A percentile compares a stretch with the other conserved stretches of the same genome.
These are phyloP conservation scores for Microplitis deprimator DNA, from an alignment of 2,888 invertebrate species.

Conservation along the genomic window DNA sequence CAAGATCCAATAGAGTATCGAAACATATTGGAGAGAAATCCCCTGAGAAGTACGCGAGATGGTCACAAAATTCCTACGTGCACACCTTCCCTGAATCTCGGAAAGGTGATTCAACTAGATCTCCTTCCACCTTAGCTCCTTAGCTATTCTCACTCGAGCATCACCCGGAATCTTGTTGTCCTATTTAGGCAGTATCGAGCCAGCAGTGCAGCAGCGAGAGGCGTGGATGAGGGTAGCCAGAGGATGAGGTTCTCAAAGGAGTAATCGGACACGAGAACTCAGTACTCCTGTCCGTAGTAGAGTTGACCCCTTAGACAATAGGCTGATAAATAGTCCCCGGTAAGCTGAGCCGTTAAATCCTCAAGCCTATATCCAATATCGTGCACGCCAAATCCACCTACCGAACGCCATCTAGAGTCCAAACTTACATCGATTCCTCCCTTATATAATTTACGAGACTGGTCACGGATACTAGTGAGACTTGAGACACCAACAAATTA, in stretches of 20 bases:
- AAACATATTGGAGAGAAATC: conserved; percentile 40
- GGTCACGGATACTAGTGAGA: background rate
- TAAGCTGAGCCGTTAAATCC: conserved; percentile 51
- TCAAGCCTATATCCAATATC: conserved; percentile 46
- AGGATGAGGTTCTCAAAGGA: conserved; percentile 39
- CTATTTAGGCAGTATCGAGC: conserved; percentile 22
- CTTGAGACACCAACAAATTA: too few relatives aligned
- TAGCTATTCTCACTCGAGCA: background rate
- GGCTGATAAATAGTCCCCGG: conserved; percentile 51
- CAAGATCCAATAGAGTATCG: conserved; percentile 39
- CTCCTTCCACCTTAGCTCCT: conserved; percentile 14
- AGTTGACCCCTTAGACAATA: conserved; percentile 47
- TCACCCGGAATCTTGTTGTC: conserved; percentile 15
- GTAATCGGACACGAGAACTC: conserved; percentile 29
- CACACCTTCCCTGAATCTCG: background rate
- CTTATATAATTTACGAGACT: background rate
- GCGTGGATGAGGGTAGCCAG: background rate
- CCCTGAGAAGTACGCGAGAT: conserved; percentile 25
- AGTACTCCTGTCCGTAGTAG: conserved; percentile 34
- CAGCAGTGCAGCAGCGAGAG: background rate
- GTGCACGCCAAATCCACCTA: conserved; percentile 36
- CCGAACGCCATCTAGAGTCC: conserved; percentile 33
- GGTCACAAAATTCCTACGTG: conserved; percentile 36
- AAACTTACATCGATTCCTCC: conserved; percentile 51
- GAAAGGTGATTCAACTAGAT: background rate